Percentiles rank a stretch among this genome's conserved stretches.
These are phyloP conservation scores for Thermophis baileyi DNA, from an alignment of 2,113 vertebrate species.

Conservation along the genomic window DNA sequence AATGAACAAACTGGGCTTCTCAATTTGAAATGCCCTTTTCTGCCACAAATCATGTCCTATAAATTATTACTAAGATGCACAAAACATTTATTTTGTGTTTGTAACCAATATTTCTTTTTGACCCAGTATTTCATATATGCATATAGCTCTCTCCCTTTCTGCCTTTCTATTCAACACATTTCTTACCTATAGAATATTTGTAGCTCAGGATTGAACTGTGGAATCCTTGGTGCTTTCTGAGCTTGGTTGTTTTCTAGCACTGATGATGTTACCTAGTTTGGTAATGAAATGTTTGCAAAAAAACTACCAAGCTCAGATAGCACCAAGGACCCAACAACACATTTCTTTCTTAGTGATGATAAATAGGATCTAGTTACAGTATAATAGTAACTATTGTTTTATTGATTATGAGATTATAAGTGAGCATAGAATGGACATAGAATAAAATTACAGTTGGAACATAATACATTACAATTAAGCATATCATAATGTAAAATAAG, in stretches of 20 bases:
- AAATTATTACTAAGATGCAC: not conserved
- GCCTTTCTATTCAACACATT: not conserved
- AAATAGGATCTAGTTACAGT: not conserved
- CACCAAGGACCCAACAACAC: not conserved
- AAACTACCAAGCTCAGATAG: not conserved
- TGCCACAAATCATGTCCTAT: not conserved
- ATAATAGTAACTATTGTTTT: not conserved
- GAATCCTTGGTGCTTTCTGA: not conserved
- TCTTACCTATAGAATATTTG: not conserved
- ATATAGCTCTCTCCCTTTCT: not conserved
- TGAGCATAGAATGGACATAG: not conserved
- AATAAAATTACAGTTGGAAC: not conserved
- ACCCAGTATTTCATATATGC: not conserved
- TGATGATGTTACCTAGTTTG: not conserved
- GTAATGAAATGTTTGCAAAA: not conserved
- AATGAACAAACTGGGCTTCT: not conserved
- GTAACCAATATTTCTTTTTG: not conserved
- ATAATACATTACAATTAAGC: not conserved
- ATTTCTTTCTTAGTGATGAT: not conserved
- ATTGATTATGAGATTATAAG: not conserved
- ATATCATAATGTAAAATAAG: not conserved
- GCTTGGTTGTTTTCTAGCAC: not conserved
- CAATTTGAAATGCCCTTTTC: not conserved
- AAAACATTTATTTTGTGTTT: not conserved
- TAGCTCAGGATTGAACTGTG: not conserved